phyloP scores from a whole-genome alignment of 2,113 vertebrate genomes.

The Salvator merianae region DNA sequence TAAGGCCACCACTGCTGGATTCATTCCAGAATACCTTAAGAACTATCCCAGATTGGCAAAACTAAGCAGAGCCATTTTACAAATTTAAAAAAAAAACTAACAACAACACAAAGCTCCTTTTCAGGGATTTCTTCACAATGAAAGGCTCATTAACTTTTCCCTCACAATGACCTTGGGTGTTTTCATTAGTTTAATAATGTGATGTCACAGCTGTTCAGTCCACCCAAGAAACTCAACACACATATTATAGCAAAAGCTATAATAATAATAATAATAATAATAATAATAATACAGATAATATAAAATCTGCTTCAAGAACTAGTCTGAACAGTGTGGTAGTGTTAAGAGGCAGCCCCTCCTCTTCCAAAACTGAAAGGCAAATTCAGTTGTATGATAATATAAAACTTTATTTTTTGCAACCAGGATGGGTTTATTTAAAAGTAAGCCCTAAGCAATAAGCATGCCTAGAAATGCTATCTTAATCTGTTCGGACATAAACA shows the following conservation, averaged over 20 bases:
- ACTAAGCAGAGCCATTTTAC: background rate
- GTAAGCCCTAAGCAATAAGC: background rate
- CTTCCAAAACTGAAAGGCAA: background rate
- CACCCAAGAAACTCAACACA: background rate
- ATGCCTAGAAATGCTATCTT: background rate
- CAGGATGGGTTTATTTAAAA: background rate
- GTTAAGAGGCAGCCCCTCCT: background rate
- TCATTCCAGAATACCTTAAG: background rate
- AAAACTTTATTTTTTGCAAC: too few species aligned
- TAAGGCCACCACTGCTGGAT: background rate
- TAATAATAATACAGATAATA: background rate
- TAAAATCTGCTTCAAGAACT: too few species aligned
- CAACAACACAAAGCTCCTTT: background rate
- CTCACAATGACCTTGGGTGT: background rate
- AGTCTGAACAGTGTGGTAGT: background rate
- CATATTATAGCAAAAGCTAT: background rate
- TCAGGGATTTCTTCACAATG: background rate
- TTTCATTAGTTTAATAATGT: background rate
- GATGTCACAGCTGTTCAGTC: background rate
- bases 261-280: too few species aligned
- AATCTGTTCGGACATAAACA: background rate
- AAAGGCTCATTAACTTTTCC: background rate
- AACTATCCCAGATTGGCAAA: background rate
- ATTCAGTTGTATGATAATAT: background rate
- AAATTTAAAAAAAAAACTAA: background rate